Conservation (phyloP, 2,888 invertebrate species). For the Cenopis cana region DNA sequence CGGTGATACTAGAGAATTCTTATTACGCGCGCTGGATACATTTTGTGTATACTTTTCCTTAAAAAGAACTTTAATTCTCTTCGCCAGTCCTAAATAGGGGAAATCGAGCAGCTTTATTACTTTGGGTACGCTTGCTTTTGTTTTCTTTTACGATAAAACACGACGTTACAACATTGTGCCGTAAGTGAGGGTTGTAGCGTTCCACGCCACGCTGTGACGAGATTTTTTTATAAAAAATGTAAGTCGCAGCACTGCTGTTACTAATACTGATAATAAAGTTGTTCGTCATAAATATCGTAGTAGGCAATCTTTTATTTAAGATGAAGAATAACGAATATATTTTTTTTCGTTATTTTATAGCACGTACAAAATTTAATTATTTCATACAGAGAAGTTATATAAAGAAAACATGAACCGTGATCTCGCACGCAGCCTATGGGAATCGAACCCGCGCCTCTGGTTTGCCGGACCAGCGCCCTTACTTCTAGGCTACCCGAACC, state of each 20-base stretch:
- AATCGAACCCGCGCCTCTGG: too few species aligned
- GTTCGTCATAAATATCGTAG: constrained; percentile 37
- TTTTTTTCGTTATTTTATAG: background rate
- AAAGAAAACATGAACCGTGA: too few species aligned
- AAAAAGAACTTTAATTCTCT: constrained; percentile 77
- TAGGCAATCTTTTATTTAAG: constrained; percentile 25
- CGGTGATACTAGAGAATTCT: constrained; percentile 69
- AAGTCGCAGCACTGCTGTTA: constrained; percentile 37
- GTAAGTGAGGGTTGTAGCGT: constrained; percentile 64
- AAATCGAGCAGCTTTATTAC: constrained; percentile 77
- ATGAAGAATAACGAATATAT: background rate
- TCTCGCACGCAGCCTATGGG: too few species aligned
- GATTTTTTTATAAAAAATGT: constrained; percentile 57
- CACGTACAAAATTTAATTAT: too few species aligned
- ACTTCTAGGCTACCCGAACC: too few species aligned
- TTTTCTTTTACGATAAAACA: constrained; percentile 76
- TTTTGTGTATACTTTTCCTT: constrained; percentile 70
- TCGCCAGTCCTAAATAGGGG: constrained; percentile 68
- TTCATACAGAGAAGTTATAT: too few species aligned
- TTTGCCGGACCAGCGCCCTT: too few species aligned
- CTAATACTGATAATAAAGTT: constrained; percentile 14
- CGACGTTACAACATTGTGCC: constrained; percentile 68
- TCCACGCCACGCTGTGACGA: constrained; percentile 56
- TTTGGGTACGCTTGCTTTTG: constrained; percentile 69
- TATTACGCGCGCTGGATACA: constrained; percentile 74